These are phyloP conservation scores for Heliconius hewitsoni DNA, from an alignment of 1,140 invertebrate species.

Conservation along the genomic window DNA sequence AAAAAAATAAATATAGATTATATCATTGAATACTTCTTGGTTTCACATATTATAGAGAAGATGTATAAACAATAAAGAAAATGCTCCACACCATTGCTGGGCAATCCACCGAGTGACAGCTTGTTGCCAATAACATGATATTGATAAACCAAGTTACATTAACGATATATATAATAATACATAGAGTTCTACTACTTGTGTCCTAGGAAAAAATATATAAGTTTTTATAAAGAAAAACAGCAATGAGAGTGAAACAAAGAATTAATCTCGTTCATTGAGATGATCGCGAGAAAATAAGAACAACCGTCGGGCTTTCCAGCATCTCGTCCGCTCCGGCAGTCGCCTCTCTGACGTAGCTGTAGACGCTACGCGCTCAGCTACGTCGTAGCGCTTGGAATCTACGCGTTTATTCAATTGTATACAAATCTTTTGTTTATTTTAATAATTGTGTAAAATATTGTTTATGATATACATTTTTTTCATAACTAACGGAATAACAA, in stretches of 20 bases:
- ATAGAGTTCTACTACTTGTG: conserved; percentile 17
- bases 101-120: conserved; percentile 21
- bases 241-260: conserved; percentile 29
- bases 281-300: conserved; percentile 34
- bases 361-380: conserved; percentile 56
- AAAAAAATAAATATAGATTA: no score
- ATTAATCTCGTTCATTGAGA: conserved; percentile 24
- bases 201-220: neutral
- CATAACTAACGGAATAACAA: neutral
- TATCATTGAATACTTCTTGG: no score
- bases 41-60: no score
- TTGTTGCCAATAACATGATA: conserved; percentile 32
- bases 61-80: no score
- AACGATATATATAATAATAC: neutral
- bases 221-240: conserved; percentile 16
- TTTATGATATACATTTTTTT: neutral
- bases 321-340: conserved; percentile 62
- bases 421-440: neutral
- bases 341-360: conserved; percentile 61
- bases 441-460: neutral
- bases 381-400: conserved; percentile 42
- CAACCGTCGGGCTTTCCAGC: conserved; percentile 35
- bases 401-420: conserved; percentile 15
- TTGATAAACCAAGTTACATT: conserved; percentile 26
- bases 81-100: no score